Conservation (phyloP, 2,797 vertebrate species). For the Nyctibius grandis region DNA sequence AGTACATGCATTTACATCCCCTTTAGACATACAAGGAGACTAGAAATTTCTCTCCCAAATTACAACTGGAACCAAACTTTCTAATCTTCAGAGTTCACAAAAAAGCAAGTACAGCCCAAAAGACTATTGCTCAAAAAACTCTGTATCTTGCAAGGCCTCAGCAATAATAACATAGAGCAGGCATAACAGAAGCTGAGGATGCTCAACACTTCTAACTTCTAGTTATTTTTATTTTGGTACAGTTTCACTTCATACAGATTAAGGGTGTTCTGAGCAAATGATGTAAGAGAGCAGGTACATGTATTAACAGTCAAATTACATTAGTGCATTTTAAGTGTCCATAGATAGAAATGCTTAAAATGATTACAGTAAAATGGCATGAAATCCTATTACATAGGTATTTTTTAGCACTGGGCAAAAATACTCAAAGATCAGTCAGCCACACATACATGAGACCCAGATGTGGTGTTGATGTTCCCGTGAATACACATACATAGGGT, state of each 20-base stretch:
- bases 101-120: background rate
- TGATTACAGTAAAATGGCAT: background rate
- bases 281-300: background rate
- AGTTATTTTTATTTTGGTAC: background rate
- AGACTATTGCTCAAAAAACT: background rate
- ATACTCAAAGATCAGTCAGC: background rate
- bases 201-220: background rate
- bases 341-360: background rate
- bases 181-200: background rate
- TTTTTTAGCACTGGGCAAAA: background rate
- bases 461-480: slow-evolving; percentile 78
- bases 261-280: background rate
- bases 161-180: background rate
- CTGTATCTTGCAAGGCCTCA: background rate
- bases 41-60: background rate
- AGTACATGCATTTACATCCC: background rate
- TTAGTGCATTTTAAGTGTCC: background rate
- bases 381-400: background rate
- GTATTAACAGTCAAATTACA: background rate
- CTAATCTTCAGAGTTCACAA: background rate
- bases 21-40: background rate
- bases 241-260: background rate
- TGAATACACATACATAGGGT: slow-evolving; percentile 84
- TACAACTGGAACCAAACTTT: background rate
- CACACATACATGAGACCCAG: slow-evolving; percentile 72